Evolutionary conservation across 2,888 invertebrate species (phyloP).

Genomic region (Aproaerema taeniolella): DNA sequence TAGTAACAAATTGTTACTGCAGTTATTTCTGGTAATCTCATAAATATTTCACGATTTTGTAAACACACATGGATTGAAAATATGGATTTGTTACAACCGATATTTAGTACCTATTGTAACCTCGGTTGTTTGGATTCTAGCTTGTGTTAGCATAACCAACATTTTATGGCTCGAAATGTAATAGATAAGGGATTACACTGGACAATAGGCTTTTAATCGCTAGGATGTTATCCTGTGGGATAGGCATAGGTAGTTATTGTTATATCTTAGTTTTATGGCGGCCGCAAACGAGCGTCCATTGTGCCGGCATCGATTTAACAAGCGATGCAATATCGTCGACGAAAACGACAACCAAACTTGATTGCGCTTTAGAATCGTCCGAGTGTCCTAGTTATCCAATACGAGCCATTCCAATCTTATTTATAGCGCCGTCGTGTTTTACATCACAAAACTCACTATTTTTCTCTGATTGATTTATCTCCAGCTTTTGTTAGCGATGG

Average conservation of each 20-base stretch:
- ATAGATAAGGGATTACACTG: slow-evolving; percentile 38
- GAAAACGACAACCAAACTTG: slow-evolving; percentile 49
- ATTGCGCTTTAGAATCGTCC: slow-evolving; percentile 42
- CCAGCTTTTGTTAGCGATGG: no score
- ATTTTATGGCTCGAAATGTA: slow-evolving; percentile 26
- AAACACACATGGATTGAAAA: no score
- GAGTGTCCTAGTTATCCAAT: not conserved
- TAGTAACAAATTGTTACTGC: no score
- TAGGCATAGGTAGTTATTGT: slow-evolving; percentile 40
- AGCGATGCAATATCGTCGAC: slow-evolving; percentile 49
- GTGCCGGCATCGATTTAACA: slow-evolving; percentile 53
- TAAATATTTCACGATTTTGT: no score
- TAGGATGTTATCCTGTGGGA: slow-evolving; percentile 32
- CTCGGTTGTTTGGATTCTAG: no score
- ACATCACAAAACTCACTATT: not conserved
- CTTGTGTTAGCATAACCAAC: no score
- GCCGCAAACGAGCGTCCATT: slow-evolving; percentile 57
- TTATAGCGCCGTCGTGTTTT: not conserved
- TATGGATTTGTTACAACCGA: no score
- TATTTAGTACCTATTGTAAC: no score
- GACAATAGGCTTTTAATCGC: slow-evolving; percentile 41
- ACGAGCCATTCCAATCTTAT: not conserved
- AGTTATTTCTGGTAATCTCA: no score
- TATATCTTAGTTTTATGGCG: slow-evolving; percentile 57
- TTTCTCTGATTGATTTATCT: not conserved